Base-by-base conservation (phyloP, 2,888 invertebrate genomes). In the Pollenia amentaria region DNA sequence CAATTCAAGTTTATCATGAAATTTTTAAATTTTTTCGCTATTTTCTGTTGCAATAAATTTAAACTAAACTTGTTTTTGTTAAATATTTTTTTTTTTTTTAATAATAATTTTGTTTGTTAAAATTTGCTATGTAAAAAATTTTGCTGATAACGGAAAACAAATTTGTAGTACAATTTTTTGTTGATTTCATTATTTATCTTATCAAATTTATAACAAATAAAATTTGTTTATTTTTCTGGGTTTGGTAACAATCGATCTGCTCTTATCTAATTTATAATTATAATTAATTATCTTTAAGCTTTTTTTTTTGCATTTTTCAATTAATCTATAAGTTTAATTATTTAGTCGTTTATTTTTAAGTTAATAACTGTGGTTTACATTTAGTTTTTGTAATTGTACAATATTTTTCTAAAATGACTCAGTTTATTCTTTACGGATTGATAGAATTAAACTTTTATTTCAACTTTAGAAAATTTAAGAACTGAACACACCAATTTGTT, bases 161-260 rank as follows among this genome's bases (percentile, higher is more conserved):
- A 11, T 44, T n/a, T 48, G 14, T 78, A 60, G 9, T 70, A 53
- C 10, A 62, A 57, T 3, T 42, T 75, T 48, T n/a, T 67, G 64
- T 53, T 64, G 40, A 3, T 67, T 78, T 48, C 21, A 48, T 21
- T 21, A 48, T 44, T 82, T 76, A 82, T 82, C 82, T 82, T 82
- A 82, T 82, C 82, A 75, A 67, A 51, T 57, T 60, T 69, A 57
- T 21, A n/a, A 38, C 18, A 67, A 75, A 60, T 76, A 69, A 60
- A 57, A 51, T 65, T 75, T 65, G 6, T 38, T 14, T 38, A n/a
- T 38, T 21, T n/a, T 46, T 8, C 16, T 60, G 38, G 29, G 29
- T 0, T 6, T 29, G 4, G 0, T 29, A 29, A 29, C 29, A 29
- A 29, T 29, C 29, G 29, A 29, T 6, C 29, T 29, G 29, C 29